A percentile compares a stretch with the other conserved stretches of the same genome.
phyloP scores from a whole-genome alignment of 2,797 vertebrate species.

The Acanthopagrus latus region DNA sequence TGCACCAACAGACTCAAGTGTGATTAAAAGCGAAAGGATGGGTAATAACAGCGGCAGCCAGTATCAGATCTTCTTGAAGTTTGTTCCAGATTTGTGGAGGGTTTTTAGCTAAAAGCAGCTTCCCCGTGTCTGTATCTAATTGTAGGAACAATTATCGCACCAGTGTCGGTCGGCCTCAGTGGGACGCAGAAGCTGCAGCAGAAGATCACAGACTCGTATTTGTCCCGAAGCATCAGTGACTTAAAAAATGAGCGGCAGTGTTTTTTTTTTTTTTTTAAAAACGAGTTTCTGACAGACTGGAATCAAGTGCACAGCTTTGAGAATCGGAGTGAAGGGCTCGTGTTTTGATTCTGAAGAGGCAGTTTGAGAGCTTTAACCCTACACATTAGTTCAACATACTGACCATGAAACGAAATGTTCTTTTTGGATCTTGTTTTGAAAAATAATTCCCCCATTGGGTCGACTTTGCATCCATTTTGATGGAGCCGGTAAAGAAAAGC shows the following conservation, averaged over 20 bases:
- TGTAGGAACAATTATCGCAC: slow-evolving; percentile 1
- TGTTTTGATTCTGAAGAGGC: not conserved
- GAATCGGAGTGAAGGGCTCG: not conserved
- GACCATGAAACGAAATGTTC: not conserved
- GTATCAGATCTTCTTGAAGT: not conserved
- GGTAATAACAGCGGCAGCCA: not conserved
- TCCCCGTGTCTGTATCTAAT: not conserved
- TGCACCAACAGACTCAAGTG: not conserved
- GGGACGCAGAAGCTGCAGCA: not conserved
- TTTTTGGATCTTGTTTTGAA: not conserved
- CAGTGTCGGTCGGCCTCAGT: not conserved
- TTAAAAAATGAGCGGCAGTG: slow-evolving; percentile 1
- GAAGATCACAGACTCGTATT: slow-evolving; percentile 1
- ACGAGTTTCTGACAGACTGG: slow-evolving; percentile 14
- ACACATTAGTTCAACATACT: not conserved
- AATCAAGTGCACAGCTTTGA: not conserved
- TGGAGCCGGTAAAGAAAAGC: not conserved
- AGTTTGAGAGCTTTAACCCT: not conserved
- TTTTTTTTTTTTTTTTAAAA: not conserved
- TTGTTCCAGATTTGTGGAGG: slow-evolving; percentile 9
- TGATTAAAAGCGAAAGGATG: slow-evolving; percentile 4
- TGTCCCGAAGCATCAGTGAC: slow-evolving; percentile 1
- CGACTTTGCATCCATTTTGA: not conserved
- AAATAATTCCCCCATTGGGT: not conserved
- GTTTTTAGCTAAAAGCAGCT: not conserved